Evolutionary conservation across 2,113 vertebrate species (phyloP), one percentile per base, ranked within the genome.

Genomic region (Casuarius casuarius): DNA sequence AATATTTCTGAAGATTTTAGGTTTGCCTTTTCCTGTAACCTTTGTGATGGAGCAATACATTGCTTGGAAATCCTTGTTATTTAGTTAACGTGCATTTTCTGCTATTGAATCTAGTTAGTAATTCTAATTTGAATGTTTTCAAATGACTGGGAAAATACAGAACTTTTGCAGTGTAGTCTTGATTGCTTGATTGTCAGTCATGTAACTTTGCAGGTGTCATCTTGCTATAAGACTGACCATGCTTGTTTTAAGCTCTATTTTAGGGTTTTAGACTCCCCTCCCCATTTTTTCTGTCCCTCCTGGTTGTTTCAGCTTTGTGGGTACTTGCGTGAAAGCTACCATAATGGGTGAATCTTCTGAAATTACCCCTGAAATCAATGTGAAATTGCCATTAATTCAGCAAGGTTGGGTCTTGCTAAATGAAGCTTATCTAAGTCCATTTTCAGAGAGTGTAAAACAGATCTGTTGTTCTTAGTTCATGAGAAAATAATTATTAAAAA

Each of bases 11-110:
- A 80, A 20, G 72, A 92, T 92, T 81, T 95, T 92, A 92, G 89
- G 94, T 94, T 91, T 96, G 95, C 82, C 82, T 94, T 94, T 96
- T 92, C 82, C 90, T 95, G 78, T 97, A 93, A 97, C 96, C 94
- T 97, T 96, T 96, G 81, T 87, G n/a, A 49, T 33, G 81, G 87
- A 95, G 94, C 89, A 95, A 73, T 95, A 94, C 85, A 87, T 96
- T 94, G 78, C 91, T 94, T 95, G 90, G 91, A 95, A 96, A 95
- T 94, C 70, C 51, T 51, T 81, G 89, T 78, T 95, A 92, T 97
- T 73, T 54, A 73, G 18, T 54, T 97, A 93, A 86, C 85, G 92
- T 95, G 79, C 82, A 88, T 93, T 96, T 94, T 82, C 72, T 91
- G 84, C 63, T 87, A 79, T 85, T 89, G 49, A 92, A 87, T 91